Base-by-base conservation (phyloP, 2,888 invertebrate species). In the Drosophila prolongata region DNA sequence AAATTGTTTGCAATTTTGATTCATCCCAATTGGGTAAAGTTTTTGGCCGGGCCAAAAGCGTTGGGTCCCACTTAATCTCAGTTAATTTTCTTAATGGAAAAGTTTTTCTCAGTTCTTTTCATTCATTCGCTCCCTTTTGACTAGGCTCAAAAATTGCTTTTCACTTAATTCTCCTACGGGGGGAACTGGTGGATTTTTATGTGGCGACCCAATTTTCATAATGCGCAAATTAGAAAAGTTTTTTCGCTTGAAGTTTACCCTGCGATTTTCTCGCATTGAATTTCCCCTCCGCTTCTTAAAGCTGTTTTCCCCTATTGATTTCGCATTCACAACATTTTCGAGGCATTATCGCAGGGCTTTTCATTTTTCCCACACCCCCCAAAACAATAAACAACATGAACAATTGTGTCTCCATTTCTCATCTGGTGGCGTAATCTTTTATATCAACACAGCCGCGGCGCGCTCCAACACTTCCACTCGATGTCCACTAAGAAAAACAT, bases 21-120 rank as follows among this genome's bases (percentile, higher is more conserved):
- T 47, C 46, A 52, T 56, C 62, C 55, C 53, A 57, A 44, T 37
- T 44, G 37, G 60, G 61, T 34, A 75, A 79, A 59, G 70, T 87
- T 80, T 80, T 64, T 66, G 61, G 65, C 71, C 30, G 47, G 47
- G 11, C 30, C 47, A 34, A 47, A 16, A 34, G 34, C 47, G 11
- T 47, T 50, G 79, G 61, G 16, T 34, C 54, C 52, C 68, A 87
- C 90, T 90, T 90, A 90, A 90, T 90, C 87, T 88, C 90, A 90
- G 90, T 88, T 90, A 90, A 90, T 90, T 90, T 90, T 81, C 86
- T 78, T 90, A 90, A 90, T 90, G 90, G 89, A 90, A 89, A 90
- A 90, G 81, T 90, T 90, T 90, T 72, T 66, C 64, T 54, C 73
- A 70, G 62, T 71, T 77, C 58, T 43, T 38, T 38, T 42, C 38